Percentiles rank a stretch among this genome's conserved stretches.
Evolutionary conservation across 2,888 invertebrate genomes (phyloP).

Genomic region (Leistus spinibarbis): DNA sequence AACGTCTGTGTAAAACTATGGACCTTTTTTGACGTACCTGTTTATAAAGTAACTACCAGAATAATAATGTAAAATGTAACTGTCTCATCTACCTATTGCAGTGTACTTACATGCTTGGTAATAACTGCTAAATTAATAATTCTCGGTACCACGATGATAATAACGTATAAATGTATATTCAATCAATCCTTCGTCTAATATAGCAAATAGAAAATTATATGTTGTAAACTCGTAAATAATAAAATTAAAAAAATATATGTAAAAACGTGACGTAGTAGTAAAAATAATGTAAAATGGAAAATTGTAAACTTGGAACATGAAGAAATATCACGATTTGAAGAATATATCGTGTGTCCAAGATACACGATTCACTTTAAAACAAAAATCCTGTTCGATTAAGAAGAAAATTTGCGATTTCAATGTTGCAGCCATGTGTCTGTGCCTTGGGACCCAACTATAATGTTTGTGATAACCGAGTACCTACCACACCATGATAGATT

Average conservation of each 20-base stretch:
- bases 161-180: slow-evolving; percentile 28
- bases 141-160: background rate
- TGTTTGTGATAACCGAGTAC: slow-evolving; percentile 57
- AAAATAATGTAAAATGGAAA: background rate
- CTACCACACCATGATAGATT: slow-evolving; percentile 56
- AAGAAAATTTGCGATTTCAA: slow-evolving; percentile 48
- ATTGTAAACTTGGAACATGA: slow-evolving; percentile 15
- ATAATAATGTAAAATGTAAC: background rate
- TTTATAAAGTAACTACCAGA: background rate
- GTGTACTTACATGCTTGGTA: background rate
- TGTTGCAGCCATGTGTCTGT: slow-evolving; percentile 56
- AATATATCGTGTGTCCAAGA: slow-evolving; percentile 17
- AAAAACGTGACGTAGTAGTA: slow-evolving; percentile 25
- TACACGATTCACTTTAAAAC: background rate
- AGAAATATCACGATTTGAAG: background rate
- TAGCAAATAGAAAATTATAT: slow-evolving; percentile 6
- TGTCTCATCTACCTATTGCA: background rate
- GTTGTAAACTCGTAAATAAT: slow-evolving; percentile 30
- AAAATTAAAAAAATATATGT: no score
- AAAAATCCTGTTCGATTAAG: background rate
- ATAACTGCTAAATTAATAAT: slow-evolving; percentile 6
- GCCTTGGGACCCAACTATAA: slow-evolving; percentile 55
- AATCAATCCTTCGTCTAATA: background rate
- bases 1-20: background rate
- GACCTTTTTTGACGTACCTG: background rate